These are phyloP conservation scores for Phyllotis vaccarum DNA, from an alignment of 2,797 vertebrate species.

Conservation along the genomic window DNA sequence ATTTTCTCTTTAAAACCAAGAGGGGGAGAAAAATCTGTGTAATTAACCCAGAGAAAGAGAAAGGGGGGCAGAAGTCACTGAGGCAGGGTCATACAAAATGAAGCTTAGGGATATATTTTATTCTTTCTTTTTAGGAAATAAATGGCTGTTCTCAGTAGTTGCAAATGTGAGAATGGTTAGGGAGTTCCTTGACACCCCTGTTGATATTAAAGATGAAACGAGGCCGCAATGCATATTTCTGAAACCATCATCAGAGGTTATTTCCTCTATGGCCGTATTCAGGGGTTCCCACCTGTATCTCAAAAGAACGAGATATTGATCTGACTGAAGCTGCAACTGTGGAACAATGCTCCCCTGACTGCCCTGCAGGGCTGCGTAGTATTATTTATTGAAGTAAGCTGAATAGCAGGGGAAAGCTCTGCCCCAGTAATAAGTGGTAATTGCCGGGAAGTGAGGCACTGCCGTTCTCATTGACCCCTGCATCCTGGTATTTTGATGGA, in stretches of 20 bases:
- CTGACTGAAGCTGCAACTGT: slow-evolving; percentile 91
- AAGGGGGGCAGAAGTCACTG: neutral
- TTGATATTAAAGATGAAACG: slow-evolving; percentile 79
- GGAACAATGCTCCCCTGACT: slow-evolving; percentile 96
- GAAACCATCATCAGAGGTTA: slow-evolving; percentile 83
- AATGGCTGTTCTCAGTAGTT: slow-evolving; percentile 67
- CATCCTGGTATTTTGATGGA: slow-evolving; percentile 94
- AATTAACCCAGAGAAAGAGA: neutral
- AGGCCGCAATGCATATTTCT: slow-evolving; percentile 82
- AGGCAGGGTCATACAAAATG: neutral
- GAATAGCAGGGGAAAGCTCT: slow-evolving; percentile 91
- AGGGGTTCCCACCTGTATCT: slow-evolving; percentile 79
- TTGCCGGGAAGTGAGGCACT: slow-evolving; percentile 95
- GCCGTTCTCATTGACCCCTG: slow-evolving; percentile 92
- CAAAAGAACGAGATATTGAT: slow-evolving; percentile 93
- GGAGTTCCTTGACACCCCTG: slow-evolving; percentile 67
- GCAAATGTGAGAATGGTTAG: slow-evolving; percentile 72
- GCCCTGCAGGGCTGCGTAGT: slow-evolving; percentile 93
- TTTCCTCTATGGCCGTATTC: slow-evolving; percentile 75
- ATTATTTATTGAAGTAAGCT: slow-evolving; percentile 95
- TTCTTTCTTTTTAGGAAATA: slow-evolving; percentile 71
- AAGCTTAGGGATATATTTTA: neutral
- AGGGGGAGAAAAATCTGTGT: neutral
- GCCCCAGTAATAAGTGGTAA: slow-evolving; percentile 97
- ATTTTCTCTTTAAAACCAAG: neutral